These are phyloP conservation scores for Macropis europaea DNA, from an alignment of 2,888 invertebrate genomes.

Conservation along the genomic window DNA sequence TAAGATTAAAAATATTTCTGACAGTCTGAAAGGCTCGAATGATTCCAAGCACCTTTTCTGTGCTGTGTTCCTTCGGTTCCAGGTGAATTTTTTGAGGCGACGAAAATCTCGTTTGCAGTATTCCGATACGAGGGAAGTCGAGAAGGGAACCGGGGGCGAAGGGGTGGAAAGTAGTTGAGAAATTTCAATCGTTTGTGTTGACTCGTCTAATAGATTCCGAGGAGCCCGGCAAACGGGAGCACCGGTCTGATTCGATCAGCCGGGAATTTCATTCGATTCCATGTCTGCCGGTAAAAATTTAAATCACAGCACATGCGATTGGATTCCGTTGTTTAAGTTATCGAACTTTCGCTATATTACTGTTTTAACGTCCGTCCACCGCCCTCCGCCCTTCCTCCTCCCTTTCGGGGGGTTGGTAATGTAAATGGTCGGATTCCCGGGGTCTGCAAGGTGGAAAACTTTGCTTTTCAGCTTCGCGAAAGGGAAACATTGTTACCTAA, in stretches of 20 bases:
- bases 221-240: constrained; percentile 21
- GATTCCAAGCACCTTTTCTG: too few species aligned
- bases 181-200: constrained; percentile 52
- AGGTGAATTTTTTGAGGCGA: too few species aligned
- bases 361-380: background rate
- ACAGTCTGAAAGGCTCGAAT: too few species aligned
- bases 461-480: background rate
- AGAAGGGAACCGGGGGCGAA: constrained; percentile 26
- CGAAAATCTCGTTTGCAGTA: constrained; percentile 20
- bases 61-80: too few species aligned
- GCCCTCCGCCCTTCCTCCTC: background rate
- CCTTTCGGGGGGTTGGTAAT: background rate
- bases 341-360: constrained; percentile 5
- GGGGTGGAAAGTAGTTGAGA: constrained; percentile 45
- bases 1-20: too few species aligned
- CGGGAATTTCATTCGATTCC: constrained; percentile 45
- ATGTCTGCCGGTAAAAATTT: constrained; percentile 35
- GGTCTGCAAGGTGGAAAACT: too few species aligned
- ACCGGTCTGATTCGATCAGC: constrained; percentile 44
- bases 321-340: constrained; percentile 42
- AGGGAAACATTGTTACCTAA: background rate
- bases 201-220: constrained; percentile 52
- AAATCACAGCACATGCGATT: constrained; percentile 41
- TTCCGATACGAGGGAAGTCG: constrained; percentile 27
- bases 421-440: background rate